Percentiles rank a stretch among this genome's conserved stretches.
phyloP scores from a whole-genome alignment of 2,113 vertebrate species.

The Sinocyclocheilus rhinocerous region DNA sequence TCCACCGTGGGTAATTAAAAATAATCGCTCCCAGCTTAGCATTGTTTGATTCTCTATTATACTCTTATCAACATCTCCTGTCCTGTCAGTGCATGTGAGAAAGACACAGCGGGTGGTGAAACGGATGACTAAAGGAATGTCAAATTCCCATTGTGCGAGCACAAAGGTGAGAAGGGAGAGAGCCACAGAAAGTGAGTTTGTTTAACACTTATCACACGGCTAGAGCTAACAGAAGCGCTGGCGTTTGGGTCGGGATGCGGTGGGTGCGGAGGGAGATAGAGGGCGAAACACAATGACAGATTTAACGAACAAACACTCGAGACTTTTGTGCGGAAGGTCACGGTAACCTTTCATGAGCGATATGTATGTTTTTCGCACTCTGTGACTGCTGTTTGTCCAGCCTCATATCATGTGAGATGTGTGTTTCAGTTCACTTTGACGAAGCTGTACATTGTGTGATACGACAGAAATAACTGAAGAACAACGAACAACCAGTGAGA shows the following conservation, averaged over 20 bases:
- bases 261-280: constrained; percentile 62
- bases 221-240: constrained; percentile 71
- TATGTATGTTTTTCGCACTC: constrained; percentile 54
- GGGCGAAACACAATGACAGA: constrained; percentile 73
- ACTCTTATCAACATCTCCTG: constrained; percentile 75
- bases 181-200: constrained; percentile 62
- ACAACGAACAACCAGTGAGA: too few relatives aligned
- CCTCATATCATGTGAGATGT: constrained; percentile 24
- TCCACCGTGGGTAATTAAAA: constrained; percentile 65
- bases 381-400: constrained; percentile 1
- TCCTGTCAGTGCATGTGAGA: constrained; percentile 50
- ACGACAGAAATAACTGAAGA: neutral
- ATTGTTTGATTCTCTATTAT: constrained; percentile 78
- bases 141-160: constrained; percentile 58
- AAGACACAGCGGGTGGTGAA: constrained; percentile 49
- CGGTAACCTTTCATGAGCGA: constrained; percentile 71
- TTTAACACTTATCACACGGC: constrained; percentile 66
- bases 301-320: constrained; percentile 72
- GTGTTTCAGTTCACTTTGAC: neutral
- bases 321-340: constrained; percentile 71
- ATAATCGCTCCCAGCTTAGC: constrained; percentile 74
- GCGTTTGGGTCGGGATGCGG: constrained; percentile 59
- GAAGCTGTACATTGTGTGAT: neutral
- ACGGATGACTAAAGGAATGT: constrained; percentile 60
- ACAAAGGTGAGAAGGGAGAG: constrained; percentile 59